A percentile compares a stretch with the other conserved stretches of the same genome.
Evolutionary conservation across 2,113 vertebrate species (phyloP).

Genomic region (Etia nguti): DNA sequence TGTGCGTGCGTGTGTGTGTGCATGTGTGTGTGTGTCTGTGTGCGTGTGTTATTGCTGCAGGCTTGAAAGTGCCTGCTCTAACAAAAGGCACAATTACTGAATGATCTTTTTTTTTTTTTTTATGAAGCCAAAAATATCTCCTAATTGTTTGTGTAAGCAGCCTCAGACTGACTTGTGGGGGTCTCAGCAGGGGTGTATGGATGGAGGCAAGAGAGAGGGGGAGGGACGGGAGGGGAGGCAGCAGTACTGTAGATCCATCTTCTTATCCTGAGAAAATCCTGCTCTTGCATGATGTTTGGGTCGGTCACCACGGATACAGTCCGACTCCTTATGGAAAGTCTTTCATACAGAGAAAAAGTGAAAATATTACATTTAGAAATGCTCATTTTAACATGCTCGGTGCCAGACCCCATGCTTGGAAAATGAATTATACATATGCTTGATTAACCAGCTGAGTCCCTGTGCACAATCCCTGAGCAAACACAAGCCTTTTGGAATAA

Average conservation of each 20-base stretch:
- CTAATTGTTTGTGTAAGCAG: slow-evolving; percentile 58
- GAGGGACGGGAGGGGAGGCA: neutral
- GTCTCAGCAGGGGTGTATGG: slow-evolving; percentile 29
- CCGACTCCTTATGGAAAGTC: slow-evolving; percentile 14
- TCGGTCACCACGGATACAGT: slow-evolving; percentile 20
- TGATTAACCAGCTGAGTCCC: slow-evolving; percentile 67
- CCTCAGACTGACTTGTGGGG: slow-evolving; percentile 23
- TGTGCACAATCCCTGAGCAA: slow-evolving; percentile 56
- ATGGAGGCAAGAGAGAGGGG: neutral
- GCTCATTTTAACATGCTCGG: slow-evolving; percentile 27
- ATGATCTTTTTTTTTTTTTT: neutral
- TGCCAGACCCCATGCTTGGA: slow-evolving; percentile 46
- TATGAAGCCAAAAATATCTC: slow-evolving; percentile 22
- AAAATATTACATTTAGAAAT: slow-evolving; percentile 46
- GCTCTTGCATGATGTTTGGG: slow-evolving; percentile 16
- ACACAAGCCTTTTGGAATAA: slow-evolving; percentile 58
- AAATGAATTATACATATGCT: slow-evolving; percentile 65
- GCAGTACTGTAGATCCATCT: neutral
- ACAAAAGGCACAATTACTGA: slow-evolving; percentile 17
- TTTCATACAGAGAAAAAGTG: slow-evolving; percentile 17
- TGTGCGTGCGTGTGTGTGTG: neutral
- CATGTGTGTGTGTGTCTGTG: neutral
- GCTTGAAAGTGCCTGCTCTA: slow-evolving; percentile 18
- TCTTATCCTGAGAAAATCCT: neutral
- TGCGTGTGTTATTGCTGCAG: neutral